Base-by-base conservation (phyloP, 2,888 invertebrate species). In the Phorcus lineatus region DNA sequence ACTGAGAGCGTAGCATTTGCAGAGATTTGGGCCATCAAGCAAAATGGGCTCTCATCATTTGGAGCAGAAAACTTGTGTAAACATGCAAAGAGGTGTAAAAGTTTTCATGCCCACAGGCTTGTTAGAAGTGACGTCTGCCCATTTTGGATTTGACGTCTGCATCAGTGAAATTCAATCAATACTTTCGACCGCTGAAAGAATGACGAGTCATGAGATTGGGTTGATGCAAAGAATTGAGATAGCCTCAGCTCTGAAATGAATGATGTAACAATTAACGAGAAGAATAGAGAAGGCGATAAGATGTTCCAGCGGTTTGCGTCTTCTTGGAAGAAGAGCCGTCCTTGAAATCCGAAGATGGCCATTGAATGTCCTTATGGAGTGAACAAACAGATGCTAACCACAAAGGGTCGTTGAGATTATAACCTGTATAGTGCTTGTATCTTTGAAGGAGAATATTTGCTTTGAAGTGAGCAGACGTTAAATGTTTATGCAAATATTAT, bases 381-480 rank as follows among this genome's bases (percentile, higher is more conserved):
- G 24, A 22, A 62, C 62, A 62, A 62, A 62, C 62, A 62, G 62
- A 62, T 62, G 62, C 28, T 28, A 62, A 62, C 62, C 62, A 62
- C 62, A 62, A 17, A 62, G 28, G 9, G 24, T 9, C n/a, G 62
- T 62, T 62, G 62, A 62, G 28, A 62, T 47, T 47, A 47, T 47
- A 13, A 47, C 47, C 47, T 11, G 11, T 11, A 47, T 28, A 62
- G 62, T 17, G 13, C 28, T 28, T 28, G 62, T 62, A n/a, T 62
- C 16, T 22, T 62, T 57, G 16, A 24, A 22, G 62, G 62, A 62
- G 62, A 57, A 28, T 24, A 24, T 62, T 62, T 11, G 0, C 16
- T 24, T 62, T 62, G 28, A 62, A 62, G 24, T 62, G 13, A 47
- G 47, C 1, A 1, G 7, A 47, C 11, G 4, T 47, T 47, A 13